Evolutionary conservation across 1,140 invertebrate species (phyloP).

Genomic region (Metaphire vulgaris): DNA sequence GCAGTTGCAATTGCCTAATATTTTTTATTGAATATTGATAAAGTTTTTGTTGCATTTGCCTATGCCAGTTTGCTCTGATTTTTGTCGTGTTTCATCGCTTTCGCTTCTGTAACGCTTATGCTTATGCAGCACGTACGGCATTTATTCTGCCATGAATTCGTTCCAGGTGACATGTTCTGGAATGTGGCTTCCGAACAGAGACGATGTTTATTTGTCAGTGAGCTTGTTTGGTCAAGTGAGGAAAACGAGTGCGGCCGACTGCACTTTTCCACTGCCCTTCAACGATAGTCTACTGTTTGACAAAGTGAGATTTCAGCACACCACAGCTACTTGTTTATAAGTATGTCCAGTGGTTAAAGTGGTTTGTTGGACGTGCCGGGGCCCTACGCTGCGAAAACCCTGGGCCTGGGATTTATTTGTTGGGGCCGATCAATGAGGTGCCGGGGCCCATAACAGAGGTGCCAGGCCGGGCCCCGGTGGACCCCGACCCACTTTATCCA

Average conservation of each 20-base stretch:
- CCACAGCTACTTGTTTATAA: neutral
- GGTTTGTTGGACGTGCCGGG: no score
- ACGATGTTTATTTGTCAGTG: slow-evolving; percentile 12
- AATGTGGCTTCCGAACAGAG: slow-evolving; percentile 14
- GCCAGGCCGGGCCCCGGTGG: no score
- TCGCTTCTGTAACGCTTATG: neutral
- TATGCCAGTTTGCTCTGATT: neutral
- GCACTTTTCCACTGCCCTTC: slow-evolving; percentile 16
- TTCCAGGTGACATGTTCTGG: slow-evolving; percentile 10
- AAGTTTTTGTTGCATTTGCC: no score
- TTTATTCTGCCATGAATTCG: neutral
- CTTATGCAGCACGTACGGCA: neutral
- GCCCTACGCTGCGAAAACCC: no score
- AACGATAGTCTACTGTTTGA: slow-evolving; percentile 11
- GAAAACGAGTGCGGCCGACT: slow-evolving; percentile 7
- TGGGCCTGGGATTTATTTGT: no score
- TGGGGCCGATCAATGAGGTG: no score
- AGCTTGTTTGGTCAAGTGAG: slow-evolving; percentile 20
- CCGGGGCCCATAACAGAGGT: no score
- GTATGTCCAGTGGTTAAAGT: neutral
- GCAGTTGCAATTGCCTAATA: neutral
- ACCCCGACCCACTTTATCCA: neutral
- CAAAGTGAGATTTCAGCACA: slow-evolving; percentile 9
- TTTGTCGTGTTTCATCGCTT: neutral
- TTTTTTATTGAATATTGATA: neutral